Conservation (phyloP, 35 echinoderm and acorn worm genomes). For the Diadema setosum region DNA sequence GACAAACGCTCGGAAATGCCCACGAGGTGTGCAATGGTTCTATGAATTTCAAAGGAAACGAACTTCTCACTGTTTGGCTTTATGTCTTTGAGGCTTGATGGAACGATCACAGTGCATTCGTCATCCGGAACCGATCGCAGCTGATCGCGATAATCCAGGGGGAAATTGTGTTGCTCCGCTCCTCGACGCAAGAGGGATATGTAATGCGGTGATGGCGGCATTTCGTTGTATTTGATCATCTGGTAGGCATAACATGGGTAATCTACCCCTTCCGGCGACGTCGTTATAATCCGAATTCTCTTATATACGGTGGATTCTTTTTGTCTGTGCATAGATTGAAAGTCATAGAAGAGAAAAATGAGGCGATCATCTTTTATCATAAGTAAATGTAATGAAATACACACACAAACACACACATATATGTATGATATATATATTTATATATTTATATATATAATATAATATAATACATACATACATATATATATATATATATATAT, state of each 20-base stretch:
- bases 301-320: background rate
- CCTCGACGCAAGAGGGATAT: background rate
- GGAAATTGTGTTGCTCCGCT: background rate
- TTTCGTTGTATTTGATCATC: background rate
- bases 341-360: background rate
- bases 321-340: background rate
- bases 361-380: background rate
- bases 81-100: background rate
- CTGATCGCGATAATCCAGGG: background rate
- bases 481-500: too few relatives aligned
- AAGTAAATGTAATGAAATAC: background rate
- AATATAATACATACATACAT: background rate
- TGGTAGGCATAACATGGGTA: constrained; percentile 8
- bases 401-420: background rate
- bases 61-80: background rate
- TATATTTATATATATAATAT: background rate
- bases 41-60: background rate
- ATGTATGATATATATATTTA: background rate
- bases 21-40: too few relatives aligned
- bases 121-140: background rate
- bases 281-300: background rate
- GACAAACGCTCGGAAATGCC: too few relatives aligned
- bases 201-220: constrained; percentile 17
- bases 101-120: background rate
- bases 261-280: background rate